Evolutionary conservation across 2,797 vertebrate genomes (phyloP).

Genomic region (Lepus oiostolus): DNA sequence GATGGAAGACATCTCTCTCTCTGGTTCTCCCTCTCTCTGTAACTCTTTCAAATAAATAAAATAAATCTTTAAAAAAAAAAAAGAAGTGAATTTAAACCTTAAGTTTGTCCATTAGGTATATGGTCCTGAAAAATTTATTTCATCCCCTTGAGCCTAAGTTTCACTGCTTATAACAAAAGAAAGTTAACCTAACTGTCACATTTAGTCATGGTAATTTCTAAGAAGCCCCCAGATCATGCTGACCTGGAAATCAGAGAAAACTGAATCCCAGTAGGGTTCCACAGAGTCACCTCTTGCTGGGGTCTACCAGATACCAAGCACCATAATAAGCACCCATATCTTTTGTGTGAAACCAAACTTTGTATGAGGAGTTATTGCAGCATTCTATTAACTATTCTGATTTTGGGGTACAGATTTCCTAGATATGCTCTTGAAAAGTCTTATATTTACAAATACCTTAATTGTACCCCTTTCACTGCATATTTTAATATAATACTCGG

Average conservation of each 20-base stretch:
- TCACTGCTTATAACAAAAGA: neutral
- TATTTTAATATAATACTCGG: conserved; percentile 56
- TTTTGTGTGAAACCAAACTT: neutral
- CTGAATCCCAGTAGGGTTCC: rapidly evolving
- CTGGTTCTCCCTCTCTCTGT: too few relatives aligned
- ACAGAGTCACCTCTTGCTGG: neutral
- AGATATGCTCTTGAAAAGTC: conserved; percentile 30
- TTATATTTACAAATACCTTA: conserved; percentile 29
- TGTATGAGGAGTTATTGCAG: conserved; percentile 16
- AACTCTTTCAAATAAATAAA: too few relatives aligned
- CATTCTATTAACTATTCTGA: conserved; percentile 6
- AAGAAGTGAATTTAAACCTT: neutral
- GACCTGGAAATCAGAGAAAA: neutral
- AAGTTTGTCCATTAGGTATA: neutral
- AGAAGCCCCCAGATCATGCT: neutral
- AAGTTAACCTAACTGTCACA: neutral
- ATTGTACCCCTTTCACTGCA: conserved; percentile 42
- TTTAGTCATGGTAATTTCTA: neutral
- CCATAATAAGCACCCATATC: neutral
- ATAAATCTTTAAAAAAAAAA: too few relatives aligned
- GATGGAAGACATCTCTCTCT: too few relatives aligned
- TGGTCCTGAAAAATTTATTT: neutral
- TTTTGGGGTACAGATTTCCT: conserved; percentile 36
- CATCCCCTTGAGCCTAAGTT: neutral
- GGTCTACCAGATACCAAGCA: neutral